Evolutionary conservation across 2,797 vertebrate genomes (phyloP).

Genomic region (Coregonus sp.): DNA sequence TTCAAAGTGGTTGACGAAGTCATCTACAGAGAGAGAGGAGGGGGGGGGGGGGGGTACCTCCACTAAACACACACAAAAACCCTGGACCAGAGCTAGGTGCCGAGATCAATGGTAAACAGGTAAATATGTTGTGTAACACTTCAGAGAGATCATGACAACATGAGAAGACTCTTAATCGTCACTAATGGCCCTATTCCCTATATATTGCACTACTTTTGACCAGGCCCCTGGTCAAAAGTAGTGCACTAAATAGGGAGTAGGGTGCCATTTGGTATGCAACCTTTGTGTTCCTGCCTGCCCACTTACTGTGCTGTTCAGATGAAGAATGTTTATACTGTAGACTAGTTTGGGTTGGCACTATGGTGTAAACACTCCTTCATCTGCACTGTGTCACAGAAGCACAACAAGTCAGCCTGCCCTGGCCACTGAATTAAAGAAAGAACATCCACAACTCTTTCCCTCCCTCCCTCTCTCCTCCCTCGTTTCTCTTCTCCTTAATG

Average conservation of each 20-base stretch:
- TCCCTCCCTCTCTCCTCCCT: background rate
- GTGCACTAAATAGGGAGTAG: background rate
- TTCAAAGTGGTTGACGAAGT: too few relatives aligned
- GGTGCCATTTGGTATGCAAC: background rate
- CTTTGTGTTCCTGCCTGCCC: background rate
- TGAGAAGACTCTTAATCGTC: background rate
- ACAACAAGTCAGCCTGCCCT: background rate
- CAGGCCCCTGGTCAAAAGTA: too few relatives aligned
- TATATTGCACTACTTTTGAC: too few relatives aligned
- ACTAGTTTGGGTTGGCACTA: background rate
- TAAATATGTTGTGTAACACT: background rate
- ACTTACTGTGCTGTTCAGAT: background rate
- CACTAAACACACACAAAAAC: too few relatives aligned
- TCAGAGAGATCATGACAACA: background rate
- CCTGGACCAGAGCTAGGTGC: too few relatives aligned
- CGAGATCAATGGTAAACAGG: background rate
- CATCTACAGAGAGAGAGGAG: too few relatives aligned
- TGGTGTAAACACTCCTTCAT: conserved; percentile 22
- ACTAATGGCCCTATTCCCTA: background rate
- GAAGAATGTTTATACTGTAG: background rate
- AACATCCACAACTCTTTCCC: background rate
- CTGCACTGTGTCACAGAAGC: conserved; percentile 20
- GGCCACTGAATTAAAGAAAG: background rate
- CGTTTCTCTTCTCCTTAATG: conserved; percentile 4
- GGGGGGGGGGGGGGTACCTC: too few relatives aligned